Base-by-base conservation (phyloP, 2,888 invertebrate species). In the Acrobasis consociella region DNA sequence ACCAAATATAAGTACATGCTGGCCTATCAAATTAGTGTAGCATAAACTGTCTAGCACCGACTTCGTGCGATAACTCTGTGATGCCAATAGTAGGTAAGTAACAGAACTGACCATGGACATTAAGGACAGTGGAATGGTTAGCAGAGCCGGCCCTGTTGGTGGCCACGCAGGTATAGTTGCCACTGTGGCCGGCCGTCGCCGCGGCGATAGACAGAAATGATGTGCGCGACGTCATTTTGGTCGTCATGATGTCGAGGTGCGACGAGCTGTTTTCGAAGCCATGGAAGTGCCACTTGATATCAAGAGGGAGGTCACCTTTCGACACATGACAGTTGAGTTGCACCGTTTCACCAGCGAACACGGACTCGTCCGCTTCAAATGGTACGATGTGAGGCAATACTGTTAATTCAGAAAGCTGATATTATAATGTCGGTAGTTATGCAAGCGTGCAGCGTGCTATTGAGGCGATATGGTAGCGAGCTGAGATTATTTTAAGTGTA, bases 121-220 rank as follows among this genome's bases (percentile, higher is more conserved):
- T 93, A 81, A 89, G 86, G 82, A 87, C 85, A 93, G 96, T 94
- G 75, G 95, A 94, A 84, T 95, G 94, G 79, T 94, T 95, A 76
- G 94, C 93, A 65, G 89, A 93, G 74, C 96, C 97, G 68, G 96
- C 96, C 73, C 84, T 91, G 90, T 97, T 97, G 68, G 93, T 91
- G 46, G 96, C 97, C 70, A 94, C 93, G 84, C 97, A 97, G 68
- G 95, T 96, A 80, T 96, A 97, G 79, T 94, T 93, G 70, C 96
- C 96, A 68, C 95, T 94, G 82, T 97, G 96, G 66, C 93, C 92
- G 38, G 94, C 94, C 72, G 93, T 93, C 64, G 95, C 94, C 62
- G 95, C 92, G 75, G 95, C 95, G 75, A 97, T 96, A 66, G 95
- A 95, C 66, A 97, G 88, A 68, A 95, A 95, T 82, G 96, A 96